phyloP scores from a whole-genome alignment of 1,140 invertebrate genomes.

The Ericerus pela region DNA sequence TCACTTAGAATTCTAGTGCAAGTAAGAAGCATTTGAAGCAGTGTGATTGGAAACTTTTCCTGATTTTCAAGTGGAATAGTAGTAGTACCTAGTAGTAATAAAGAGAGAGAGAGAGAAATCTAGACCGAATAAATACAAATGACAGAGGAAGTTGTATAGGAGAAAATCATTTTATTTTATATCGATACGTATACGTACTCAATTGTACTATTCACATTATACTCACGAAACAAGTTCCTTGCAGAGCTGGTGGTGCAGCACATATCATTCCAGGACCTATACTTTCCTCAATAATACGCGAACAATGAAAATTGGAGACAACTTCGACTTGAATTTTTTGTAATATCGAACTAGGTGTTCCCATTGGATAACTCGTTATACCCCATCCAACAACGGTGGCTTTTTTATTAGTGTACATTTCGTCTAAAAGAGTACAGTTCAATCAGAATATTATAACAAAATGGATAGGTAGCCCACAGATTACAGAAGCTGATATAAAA shows the following conservation, averaged over 20 bases:
- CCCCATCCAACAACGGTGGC: constrained; percentile 35
- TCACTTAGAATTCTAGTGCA: too few species aligned
- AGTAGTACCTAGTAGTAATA: background rate
- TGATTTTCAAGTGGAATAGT: background rate
- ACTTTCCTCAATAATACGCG: constrained; percentile 25
- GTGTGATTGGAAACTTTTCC: too few species aligned
- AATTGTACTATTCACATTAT: too few species aligned
- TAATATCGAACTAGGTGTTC: constrained; percentile 27
- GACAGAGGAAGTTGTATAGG: too few species aligned
- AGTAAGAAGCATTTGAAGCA: too few species aligned
- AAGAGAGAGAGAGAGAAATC: too few species aligned
- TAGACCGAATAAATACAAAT: too few species aligned
- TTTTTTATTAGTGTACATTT: constrained; percentile 28
- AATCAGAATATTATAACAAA: too few species aligned
- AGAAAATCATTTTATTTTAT: too few species aligned
- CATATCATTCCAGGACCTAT: constrained; percentile 29
- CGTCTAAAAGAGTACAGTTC: constrained; percentile 22
- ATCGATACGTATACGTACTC: too few species aligned
- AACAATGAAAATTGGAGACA: constrained; percentile 26
- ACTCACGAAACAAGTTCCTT: constrained; percentile 33
- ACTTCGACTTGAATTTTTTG: constrained; percentile 28
- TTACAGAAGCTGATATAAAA: too few species aligned
- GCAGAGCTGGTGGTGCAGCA: constrained; percentile 26
- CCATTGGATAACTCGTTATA: constrained; percentile 30
- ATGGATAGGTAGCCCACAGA: too few species aligned